Evolutionary conservation across 1,140 invertebrate species (phyloP), one percentile per base, ranked within the genome.

Genomic region (Philotrypesis tridentata): DNA sequence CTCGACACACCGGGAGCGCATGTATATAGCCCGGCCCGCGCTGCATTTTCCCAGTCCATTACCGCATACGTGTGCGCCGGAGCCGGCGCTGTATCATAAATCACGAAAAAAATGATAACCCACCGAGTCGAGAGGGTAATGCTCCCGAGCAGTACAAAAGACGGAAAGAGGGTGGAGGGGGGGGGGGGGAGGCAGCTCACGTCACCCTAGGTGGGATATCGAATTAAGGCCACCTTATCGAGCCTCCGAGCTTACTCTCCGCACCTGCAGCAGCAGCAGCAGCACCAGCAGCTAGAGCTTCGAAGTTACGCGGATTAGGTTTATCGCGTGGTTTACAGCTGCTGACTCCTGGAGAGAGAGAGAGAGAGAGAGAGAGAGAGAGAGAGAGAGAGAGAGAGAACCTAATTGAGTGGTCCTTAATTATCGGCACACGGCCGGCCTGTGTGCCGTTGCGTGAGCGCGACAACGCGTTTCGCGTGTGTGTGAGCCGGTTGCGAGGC

Each of bases 191-290:
- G 7, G 63, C 4, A 37, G 33, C 33, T 9, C 33, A 31, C 61
- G 61, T 29, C 61, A 25, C 61, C 11, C 61, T 65, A 29, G 61
- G 27, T 80, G 23, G 60, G 27, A 80, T 82, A 80, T 83, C 55
- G 60, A 84, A 84, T 86, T 85, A 85, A 82, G 78, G n/a, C 67
- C 55, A 65, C n/a, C 82, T 84, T 85, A 83, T 83, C 83, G 79
- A 76, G 78, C 61, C 84, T 29, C 29, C 74, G 29, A n/a, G 12
- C 63, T 31, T 40, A 29, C 11, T 40, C 48, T 72, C 29, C 31
- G 29, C 31, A 25, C 68, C 68, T 29, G 68, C 29, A 33, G 33
- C 33, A 37, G 4, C 9, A 37, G 33, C 33, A 37, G 33, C 9
- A 37, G 33, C 23, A n/a, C 5, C 23, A 17, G 60, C 23, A 17